Base-by-base conservation (phyloP, 2,797 vertebrate genomes). In the Hipposideros larvatus region DNA sequence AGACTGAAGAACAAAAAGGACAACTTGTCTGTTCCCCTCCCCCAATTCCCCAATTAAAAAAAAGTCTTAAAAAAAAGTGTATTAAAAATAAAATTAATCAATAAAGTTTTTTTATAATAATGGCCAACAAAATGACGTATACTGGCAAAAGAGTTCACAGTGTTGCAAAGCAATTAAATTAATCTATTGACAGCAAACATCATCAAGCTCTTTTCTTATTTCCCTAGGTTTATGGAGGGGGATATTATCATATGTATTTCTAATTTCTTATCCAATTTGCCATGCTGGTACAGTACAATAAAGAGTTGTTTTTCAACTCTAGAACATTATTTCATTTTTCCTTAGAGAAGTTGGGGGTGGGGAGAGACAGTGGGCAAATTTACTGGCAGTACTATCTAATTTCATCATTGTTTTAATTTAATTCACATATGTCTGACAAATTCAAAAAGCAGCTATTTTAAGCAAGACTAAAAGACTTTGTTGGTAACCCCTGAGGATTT, bases 341-440 rank as follows among this genome's bases (percentile, higher is more conserved):
- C 37, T 91, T 70, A 51, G 57, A 77, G 53, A 46, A 90, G 16
- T 8, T 41, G 21, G 61, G 46, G 51, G 55, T 41, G 5, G 59
- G 14, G 4, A 11, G 4, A 90, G 19, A 16, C 7, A 87, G 13
- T 51, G 57, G 71, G 43, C 51, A 91, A 94, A 26, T 84, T 96
- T 73, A 41, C 28, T 80, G 43, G 61, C 43, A 92, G 24, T 51
- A 13, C 9, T 94, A 43, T 73, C 48, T 92, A 43, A 94, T 91
- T 90, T 91, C 91, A 46, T 96, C 77, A 88, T 74, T 94, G 61
- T 79, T 95, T 92, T 89, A 95, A 95, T 84, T 94, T 87, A 91
- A 89, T 78, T 70, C 59, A 87, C 26, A 31, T 66, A 94, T 87
- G 61, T 28, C 61, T 74, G 28, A 87, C 43, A 89, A 94, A 91